Evolutionary conservation across 2,797 vertebrate genomes (phyloP).

Genomic region (Florisuga fusca): DNA sequence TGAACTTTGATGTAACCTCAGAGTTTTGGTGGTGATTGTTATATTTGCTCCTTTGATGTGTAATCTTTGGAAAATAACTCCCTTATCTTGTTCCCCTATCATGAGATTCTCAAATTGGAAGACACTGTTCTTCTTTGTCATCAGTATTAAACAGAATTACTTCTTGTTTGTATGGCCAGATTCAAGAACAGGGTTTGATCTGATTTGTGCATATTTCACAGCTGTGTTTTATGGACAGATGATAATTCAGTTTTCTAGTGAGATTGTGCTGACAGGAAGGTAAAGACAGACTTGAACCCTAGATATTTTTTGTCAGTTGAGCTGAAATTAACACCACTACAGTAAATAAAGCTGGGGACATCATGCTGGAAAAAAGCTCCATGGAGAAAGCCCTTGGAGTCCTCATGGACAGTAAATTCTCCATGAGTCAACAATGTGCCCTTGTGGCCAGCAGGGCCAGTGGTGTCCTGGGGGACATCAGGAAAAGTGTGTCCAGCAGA

Average conservation of each 20-base stretch:
- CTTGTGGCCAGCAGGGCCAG: too few species aligned
- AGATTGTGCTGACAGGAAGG: neutral
- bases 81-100: neutral
- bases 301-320: neutral
- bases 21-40: neutral
- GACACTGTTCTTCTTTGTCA: neutral
- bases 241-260: neutral
- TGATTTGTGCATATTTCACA: neutral
- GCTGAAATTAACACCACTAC: neutral
- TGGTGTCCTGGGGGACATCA: too few species aligned
- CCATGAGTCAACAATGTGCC: too few species aligned
- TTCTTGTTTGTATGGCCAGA: neutral
- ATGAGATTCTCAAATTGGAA: neutral
- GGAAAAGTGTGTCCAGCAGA: too few species aligned
- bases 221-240: neutral
- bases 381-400: too few species aligned
- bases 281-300: neutral
- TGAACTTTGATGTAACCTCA: neutral
- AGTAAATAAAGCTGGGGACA: neutral
- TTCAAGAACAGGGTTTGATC: neutral
- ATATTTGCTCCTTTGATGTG: neutral
- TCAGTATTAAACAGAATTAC: neutral
- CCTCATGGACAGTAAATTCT: too few species aligned
- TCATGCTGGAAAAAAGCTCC: too few species aligned
- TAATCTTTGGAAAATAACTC: neutral